Evolutionary conservation across 2,888 invertebrate species (phyloP).

Genomic region (Sinelater perroti): DNA sequence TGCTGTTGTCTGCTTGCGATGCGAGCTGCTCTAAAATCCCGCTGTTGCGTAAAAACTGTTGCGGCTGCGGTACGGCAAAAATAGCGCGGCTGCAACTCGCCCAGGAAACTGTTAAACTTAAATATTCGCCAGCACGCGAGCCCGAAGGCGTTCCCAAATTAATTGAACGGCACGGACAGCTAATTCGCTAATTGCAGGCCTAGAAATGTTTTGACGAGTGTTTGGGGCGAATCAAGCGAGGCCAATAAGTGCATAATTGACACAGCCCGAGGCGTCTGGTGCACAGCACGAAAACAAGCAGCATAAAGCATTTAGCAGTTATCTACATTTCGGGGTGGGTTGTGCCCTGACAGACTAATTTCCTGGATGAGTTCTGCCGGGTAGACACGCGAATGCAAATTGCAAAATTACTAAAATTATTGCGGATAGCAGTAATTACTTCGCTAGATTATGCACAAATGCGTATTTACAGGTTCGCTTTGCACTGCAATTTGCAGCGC

Average conservation of each 20-base stretch:
- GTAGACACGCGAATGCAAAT: constrained; percentile 45
- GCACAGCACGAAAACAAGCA: constrained; percentile 28
- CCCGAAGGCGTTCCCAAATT: too few species aligned
- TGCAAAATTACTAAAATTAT: constrained; percentile 44
- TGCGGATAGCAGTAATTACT: constrained; percentile 37
- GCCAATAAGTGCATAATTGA: constrained; percentile 20
- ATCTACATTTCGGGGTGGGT: constrained; percentile 38
- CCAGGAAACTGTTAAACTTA: too few species aligned
- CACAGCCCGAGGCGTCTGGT: constrained; percentile 6
- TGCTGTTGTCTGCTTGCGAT: too few species aligned
- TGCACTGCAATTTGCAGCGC: constrained; percentile 10
- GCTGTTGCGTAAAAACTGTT: too few species aligned
- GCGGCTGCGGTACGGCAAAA: too few species aligned
- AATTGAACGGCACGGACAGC: too few species aligned
- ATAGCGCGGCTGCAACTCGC: too few species aligned
- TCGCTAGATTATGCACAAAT: constrained; percentile 28
- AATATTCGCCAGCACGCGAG: too few species aligned
- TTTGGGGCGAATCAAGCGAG: too few species aligned
- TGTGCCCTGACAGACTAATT: constrained; percentile 46
- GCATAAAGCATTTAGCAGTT: constrained; percentile 34
- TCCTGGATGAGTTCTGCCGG: constrained; percentile 43
- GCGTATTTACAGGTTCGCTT: constrained; percentile 20
- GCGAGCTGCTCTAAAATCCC: too few species aligned
- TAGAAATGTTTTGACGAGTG: too few species aligned
- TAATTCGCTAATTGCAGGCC: too few species aligned